Base-by-base conservation (phyloP, 2,113 vertebrate genomes). In the Triplophysa tibetana region DNA sequence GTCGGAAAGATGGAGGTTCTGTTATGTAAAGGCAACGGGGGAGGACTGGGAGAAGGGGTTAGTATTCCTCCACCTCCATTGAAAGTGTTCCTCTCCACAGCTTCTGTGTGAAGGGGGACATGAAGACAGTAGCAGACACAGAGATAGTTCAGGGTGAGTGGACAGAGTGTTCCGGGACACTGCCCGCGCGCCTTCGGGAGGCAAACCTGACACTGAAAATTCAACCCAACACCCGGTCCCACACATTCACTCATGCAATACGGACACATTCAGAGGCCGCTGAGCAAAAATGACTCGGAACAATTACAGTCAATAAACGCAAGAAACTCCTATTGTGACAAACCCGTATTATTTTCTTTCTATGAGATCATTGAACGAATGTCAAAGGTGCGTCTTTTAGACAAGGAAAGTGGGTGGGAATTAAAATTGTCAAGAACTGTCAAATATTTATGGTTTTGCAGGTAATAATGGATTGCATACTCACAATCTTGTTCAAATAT, bases 111-210 rank as follows among this genome's bases (percentile, higher is more conserved):
- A 65, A 75, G 61, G 43, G 54, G 43, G 67, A 70, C 66, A 80
- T 54, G 21, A 41, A 70, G 43, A 77, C 67, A 77, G 67, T 52
- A 77, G 77, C 75, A 67, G 70, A 16, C 11, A 45, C 56, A 65
- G 78, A 91, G 92, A 92, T 91, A 91, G 91, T 91, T 93, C 89
- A 84, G 90, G 88, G 87, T 91, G 90, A 91, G 83, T 89, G 70
- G 85, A 85, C 70, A 41, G 19, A 84, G 60, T 60, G 79, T 78
- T 84, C 75, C 70, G 65, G 75, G 48, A 67, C 77, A 80, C 62
- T 50, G 60, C 63, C 68, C 66, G 76, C 60, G 64, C 8, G 75
- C 79, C 82, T 85, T 33, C 64, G 41, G 75, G 84, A 68, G 41
- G 24, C 75, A 52, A 83, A 85, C 78, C 81, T 50, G 70, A 85